Percentiles rank a stretch among this genome's conserved stretches.
phyloP scores from a whole-genome alignment of 2,113 vertebrate species.

The Cricetomys ansorgei region DNA sequence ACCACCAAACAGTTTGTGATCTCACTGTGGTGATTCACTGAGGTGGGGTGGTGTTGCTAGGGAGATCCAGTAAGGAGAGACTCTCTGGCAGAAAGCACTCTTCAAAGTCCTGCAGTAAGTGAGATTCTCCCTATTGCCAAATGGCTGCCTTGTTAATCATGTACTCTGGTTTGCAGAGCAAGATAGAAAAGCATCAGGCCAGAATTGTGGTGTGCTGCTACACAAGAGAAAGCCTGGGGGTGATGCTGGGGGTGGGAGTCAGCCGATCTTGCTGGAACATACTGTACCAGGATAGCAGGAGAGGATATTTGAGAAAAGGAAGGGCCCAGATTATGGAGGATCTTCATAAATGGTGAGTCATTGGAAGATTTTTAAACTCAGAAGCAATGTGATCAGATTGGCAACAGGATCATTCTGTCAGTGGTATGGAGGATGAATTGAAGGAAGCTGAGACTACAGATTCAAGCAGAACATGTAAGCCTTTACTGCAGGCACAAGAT shows the following conservation, averaged over 20 bases:
- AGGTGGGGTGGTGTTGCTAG: background rate
- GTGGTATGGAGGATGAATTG: background rate
- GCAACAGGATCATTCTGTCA: conserved; percentile 47
- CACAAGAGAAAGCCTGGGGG: background rate
- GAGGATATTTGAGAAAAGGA: background rate
- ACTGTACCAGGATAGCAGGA: background rate
- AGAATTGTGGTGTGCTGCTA: background rate
- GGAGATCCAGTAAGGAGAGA: background rate
- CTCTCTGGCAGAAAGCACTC: background rate
- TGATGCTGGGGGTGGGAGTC: background rate
- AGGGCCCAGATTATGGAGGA: conserved; percentile 6
- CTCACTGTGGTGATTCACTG: background rate
- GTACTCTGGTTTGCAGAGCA: background rate
- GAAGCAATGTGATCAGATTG: conserved; percentile 43
- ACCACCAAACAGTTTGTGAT: background rate
- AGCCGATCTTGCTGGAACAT: background rate
- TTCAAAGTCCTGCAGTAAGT: background rate
- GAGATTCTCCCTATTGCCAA: background rate
- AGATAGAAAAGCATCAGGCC: background rate
- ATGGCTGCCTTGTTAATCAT: background rate
- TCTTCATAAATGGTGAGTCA: conserved; percentile 56
- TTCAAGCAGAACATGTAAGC: background rate
- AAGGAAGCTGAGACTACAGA: conserved; percentile 10
- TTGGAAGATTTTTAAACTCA: background rate
- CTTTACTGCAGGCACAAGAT: conserved; percentile 41